These are phyloP conservation scores for Holacanthella duospinosa DNA, from an alignment of 2,888 invertebrate species.

Conservation along the genomic window DNA sequence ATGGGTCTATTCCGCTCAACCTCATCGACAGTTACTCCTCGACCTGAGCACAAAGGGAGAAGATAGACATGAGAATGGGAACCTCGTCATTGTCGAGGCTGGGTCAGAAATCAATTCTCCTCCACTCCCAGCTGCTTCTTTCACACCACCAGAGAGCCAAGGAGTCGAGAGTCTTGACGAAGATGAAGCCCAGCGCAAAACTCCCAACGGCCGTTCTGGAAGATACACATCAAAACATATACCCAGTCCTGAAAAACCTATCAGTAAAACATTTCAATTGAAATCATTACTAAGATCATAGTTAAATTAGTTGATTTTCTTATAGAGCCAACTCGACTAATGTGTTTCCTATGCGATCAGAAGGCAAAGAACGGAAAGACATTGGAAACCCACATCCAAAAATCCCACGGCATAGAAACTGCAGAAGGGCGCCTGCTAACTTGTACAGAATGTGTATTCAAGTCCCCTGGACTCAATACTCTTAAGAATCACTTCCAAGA, in stretches of 20 bases:
- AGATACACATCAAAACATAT: neutral
- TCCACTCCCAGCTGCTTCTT: neutral
- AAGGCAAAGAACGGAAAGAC: neutral
- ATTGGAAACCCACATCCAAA: conserved; percentile 2
- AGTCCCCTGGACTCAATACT: neutral
- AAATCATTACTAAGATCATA: too few relatives aligned
- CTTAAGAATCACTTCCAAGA: neutral
- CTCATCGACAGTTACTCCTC: neutral
- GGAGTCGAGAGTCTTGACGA: neutral
- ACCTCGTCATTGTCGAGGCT: conserved; percentile 1
- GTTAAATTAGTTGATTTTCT: neutral
- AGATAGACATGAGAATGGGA: neutral
- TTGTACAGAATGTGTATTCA: neutral
- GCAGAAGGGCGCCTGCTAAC: neutral
- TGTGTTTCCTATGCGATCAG: conserved; percentile 1
- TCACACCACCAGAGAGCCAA: neutral
- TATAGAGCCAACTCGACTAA: neutral
- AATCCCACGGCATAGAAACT: neutral
- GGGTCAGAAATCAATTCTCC: neutral
- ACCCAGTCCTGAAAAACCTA: neutral
- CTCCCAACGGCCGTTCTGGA: neutral
- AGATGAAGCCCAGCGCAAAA: neutral
- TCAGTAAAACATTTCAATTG: too few relatives aligned
- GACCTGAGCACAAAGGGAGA: neutral
- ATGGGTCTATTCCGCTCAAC: neutral